These are phyloP conservation scores for Pherbina coryleti DNA, from an alignment of 2,888 invertebrate genomes.

Conservation along the genomic window DNA sequence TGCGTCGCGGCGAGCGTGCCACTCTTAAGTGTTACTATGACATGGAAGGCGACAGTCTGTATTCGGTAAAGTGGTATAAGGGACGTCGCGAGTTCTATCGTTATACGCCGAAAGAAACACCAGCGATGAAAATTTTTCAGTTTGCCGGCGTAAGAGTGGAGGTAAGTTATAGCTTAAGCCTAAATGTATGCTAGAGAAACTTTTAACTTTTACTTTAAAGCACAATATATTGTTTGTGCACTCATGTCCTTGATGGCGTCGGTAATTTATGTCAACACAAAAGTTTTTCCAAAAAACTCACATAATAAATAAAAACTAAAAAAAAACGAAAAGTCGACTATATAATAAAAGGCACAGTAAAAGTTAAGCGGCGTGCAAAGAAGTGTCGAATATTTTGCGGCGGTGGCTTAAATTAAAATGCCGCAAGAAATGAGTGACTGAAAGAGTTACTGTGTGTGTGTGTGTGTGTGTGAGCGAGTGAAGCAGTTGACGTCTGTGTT, in stretches of 20 bases:
- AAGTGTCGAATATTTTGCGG: neutral
- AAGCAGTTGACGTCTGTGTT: neutral
- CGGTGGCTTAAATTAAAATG: neutral
- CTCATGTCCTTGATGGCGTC: neutral
- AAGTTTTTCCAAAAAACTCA: neutral
- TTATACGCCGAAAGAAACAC: conserved; percentile 79
- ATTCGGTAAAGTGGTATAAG: conserved; percentile 88
- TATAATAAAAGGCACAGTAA: neutral
- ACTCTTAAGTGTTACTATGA: conserved; percentile 80
- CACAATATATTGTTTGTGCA: neutral
- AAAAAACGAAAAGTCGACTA: neutral
- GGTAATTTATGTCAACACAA: neutral
- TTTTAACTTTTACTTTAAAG: neutral
- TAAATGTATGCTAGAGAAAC: neutral
- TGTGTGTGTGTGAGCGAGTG: neutral
- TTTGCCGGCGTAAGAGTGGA: conserved; percentile 80
- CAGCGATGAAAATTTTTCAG: conserved; percentile 78
- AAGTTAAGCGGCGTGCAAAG: neutral
- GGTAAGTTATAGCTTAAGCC: conserved; percentile 73
- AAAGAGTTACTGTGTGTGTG: no score
- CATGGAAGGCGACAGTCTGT: conserved; percentile 80
- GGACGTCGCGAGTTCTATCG: conserved; percentile 85
- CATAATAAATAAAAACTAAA: neutral
- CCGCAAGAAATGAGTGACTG: neutral
- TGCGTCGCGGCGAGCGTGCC: conserved; percentile 74